Evolutionary conservation across 2,888 invertebrate genomes (phyloP).

Genomic region (Neoascia interrupta): DNA sequence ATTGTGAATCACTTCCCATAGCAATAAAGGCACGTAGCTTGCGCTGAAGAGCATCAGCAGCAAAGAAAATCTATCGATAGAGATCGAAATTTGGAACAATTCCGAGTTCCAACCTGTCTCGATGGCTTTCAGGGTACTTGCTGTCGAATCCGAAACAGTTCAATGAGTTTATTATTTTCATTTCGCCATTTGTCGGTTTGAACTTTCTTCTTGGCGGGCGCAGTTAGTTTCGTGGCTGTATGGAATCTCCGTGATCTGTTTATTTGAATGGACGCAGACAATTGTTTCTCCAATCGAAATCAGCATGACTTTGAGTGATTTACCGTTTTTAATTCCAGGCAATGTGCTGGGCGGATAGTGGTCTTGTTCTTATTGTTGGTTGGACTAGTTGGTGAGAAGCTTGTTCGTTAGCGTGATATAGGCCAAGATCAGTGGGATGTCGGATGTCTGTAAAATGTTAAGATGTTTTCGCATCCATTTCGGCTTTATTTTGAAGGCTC

Average conservation of each 20-base stretch:
- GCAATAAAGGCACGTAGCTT: constrained; percentile 47
- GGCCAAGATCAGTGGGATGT: constrained; percentile 23
- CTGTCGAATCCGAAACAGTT: constrained; percentile 43
- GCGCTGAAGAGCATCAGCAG: constrained; percentile 33
- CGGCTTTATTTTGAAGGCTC: background rate
- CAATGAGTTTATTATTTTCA: constrained; percentile 48
- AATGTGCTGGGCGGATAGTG: constrained; percentile 1
- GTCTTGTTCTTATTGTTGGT: constrained; percentile 18
- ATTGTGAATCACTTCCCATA: constrained; percentile 59
- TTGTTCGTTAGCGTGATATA: background rate
- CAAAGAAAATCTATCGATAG: constrained; percentile 24
- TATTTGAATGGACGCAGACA: background rate
- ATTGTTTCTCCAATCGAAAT: constrained; percentile 39
- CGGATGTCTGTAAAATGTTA: background rate
- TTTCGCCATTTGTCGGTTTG: constrained; percentile 27
- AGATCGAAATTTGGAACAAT: constrained; percentile 40
- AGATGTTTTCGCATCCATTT: background rate
- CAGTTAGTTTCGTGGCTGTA: background rate
- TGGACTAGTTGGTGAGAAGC: background rate
- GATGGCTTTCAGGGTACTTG: constrained; percentile 20
- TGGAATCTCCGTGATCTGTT: constrained; percentile 55
- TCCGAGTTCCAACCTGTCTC: constrained; percentile 65
- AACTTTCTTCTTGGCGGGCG: constrained; percentile 48
- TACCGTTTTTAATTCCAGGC: constrained; percentile 45
- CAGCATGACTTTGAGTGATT: constrained; percentile 50